Evolutionary conservation across 1,140 invertebrate genomes (phyloP), one percentile per base, ranked within the genome.

Genomic region (Frieseomelitta varia): DNA sequence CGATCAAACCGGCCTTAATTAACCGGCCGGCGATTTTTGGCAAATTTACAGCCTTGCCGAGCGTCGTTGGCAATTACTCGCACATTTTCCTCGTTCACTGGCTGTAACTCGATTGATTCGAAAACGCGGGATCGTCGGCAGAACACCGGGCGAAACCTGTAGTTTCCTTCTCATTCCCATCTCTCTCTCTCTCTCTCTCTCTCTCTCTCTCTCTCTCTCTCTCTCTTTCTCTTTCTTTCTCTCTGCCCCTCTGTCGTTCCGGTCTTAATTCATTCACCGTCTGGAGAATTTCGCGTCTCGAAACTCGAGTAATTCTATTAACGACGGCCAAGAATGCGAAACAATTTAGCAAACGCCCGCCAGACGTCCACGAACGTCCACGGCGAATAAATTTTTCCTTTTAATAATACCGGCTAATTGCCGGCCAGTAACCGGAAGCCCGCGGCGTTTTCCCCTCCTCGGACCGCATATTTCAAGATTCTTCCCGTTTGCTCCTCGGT

Each of bases 341-440:
- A 89, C 81, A 88, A 88, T 89, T 86, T 86, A 88, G 77, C 80
- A 58, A 69, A 65, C 58, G 61, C 81, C 68, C 78, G 51, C 71
- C 73, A 76, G 87, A 79, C 77, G 69, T 78, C 77, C 61, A 19
- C 56, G 71, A 19, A 39, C 53, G 27, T 47, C 39, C 39, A 47
- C 72, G 61, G 72, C 47, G 79, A 82, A 89, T 84, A 83, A 85
- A 90, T 87, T 90, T 87, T 85, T 83, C 81, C 63, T 67, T 81
- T 81, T 87, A 85, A 89, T 89, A 87, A 89, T 84, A 65, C 77
- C 39, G 67, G 69, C 79, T 89, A 89, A 90, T 89, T 89, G 85
- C 85, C 39, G 63, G 51, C 39, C 69, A 15, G 63, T 69, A 47
- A 79, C 53, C 65, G 55, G 56, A 51, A 71, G 68, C 68, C 30